Conservation (phyloP, 2,113 vertebrate genomes). For the Psilopogon haemacephalus region DNA sequence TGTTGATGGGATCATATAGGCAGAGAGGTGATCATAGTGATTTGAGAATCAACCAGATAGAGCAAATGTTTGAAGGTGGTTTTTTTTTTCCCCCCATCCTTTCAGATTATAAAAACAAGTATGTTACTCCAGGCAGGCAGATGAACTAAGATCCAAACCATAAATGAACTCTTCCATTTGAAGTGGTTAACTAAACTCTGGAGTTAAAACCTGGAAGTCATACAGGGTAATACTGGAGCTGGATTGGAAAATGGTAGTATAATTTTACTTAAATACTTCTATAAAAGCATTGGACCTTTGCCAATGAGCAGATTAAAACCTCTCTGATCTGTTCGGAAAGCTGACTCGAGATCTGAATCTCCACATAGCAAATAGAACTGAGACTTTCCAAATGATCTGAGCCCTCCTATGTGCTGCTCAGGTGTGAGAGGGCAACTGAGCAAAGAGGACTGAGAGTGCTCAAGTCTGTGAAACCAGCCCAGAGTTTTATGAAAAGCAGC, state of each 20-base stretch:
- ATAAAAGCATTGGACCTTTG: neutral
- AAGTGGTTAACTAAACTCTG: neutral
- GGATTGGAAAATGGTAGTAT: neutral
- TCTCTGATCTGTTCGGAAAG: neutral
- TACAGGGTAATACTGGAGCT: neutral
- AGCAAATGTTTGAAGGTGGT: neutral
- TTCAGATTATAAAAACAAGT: neutral
- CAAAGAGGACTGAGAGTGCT: neutral
- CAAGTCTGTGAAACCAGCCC: neutral
- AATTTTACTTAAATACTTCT: neutral
- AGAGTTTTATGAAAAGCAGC: neutral
- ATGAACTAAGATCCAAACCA: neutral
- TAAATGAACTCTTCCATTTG: neutral
- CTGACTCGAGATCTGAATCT: neutral
- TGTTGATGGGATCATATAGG: neutral
- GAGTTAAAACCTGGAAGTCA: neutral
- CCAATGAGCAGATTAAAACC: neutral
- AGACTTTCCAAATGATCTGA: neutral
- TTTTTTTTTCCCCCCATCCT: neutral
- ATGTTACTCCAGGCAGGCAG: neutral
- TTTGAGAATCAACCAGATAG: neutral
- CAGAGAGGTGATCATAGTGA: neutral
- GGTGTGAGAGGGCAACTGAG: fast-evolving
- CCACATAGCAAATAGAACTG: neutral
- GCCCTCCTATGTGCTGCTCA: neutral